Base-by-base conservation (phyloP, 2,797 vertebrate species). In the Sphaeramia orbicularis region DNA sequence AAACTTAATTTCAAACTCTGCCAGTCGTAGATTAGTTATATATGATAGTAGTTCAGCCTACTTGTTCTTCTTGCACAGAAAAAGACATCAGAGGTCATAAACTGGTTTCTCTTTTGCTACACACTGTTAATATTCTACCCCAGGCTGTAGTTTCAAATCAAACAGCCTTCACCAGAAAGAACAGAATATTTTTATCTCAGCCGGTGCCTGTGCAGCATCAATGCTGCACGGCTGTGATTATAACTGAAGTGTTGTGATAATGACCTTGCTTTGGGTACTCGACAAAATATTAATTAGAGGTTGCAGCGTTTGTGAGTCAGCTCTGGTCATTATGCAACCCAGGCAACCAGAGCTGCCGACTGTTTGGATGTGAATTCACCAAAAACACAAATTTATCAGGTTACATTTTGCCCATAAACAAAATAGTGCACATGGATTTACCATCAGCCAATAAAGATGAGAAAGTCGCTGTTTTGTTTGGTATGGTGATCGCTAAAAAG, bases 221-320 rank as follows among this genome's bases (percentile, higher is more conserved):
- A 18, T 27, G 76, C 75, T 7, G 51, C 57, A 71, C 74, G 65
- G 79, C 74, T 48, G 42, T 82, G 84, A 90, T 89, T 74, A 75
- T 50, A 73, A 62, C 64, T 86, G 83, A 90, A 86, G 80, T 85
- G 78, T 80, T 90, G 84, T 41, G 32, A 67, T 85, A 77, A 86
- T 89, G 90, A 92, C 91, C 91, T 90, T 87, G 89, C 86, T 88
- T 76, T 9, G 53, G 82, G 83, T 76, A 62, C 74, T 77, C 65
- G 35, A 89, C 84, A 48, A 86, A 87, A 89, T 87, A 87, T 91
- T 89, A 92, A 92, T 91, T 89, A 86, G 84, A 84, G 53, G 72
- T 81, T 84, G 79, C 78, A 74, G 74, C 81, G 86, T 80, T 90
- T 86, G 70, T 89, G 86, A 91, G 75, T 89, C 90, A 88, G 87